These are phyloP conservation scores for Cheumatopsyche charites DNA, from an alignment of 1,140 invertebrate species.

Conservation along the genomic window DNA sequence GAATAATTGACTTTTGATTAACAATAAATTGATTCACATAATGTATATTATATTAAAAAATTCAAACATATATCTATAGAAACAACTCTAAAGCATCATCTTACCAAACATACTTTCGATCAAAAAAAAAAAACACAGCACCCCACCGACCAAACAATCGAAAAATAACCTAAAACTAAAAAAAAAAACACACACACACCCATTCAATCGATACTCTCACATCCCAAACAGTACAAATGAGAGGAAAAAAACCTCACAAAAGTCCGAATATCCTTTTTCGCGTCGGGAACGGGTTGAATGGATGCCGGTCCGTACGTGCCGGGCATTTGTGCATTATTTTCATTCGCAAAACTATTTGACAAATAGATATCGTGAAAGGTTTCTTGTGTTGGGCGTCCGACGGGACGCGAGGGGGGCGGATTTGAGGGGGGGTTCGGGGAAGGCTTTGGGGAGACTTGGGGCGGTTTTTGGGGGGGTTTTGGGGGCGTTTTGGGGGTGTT, in stretches of 20 bases:
- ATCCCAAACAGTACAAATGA: not conserved
- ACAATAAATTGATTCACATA: no score
- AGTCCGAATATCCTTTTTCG: conserved; percentile 3
- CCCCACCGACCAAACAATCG: no score
- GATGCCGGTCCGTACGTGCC: conserved; percentile 21
- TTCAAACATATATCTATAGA: no score
- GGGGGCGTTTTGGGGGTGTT: not conserved
- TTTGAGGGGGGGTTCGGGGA: no score
- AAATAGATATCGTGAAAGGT: conserved; percentile 47
- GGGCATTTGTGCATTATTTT: conserved; percentile 36
- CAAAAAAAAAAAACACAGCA: no score
- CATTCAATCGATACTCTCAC: not conserved
- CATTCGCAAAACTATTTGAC: conserved; percentile 45
- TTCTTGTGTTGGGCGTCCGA: conserved; percentile 46
- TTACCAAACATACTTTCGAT: no score
- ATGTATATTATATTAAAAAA: no score
- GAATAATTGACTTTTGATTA: no score
- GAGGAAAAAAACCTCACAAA: not conserved
- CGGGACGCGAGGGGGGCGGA: conserved; percentile 50
- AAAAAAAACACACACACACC: no score
- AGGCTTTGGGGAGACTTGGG: no score
- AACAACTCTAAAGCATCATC: no score
- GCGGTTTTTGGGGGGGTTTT: conserved; percentile 48
- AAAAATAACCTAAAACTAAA: no score
- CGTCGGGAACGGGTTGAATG: conserved; percentile 9